These are phyloP conservation scores for Oceanodroma tethys DNA, from an alignment of 2,113 vertebrate species.

Conservation along the genomic window DNA sequence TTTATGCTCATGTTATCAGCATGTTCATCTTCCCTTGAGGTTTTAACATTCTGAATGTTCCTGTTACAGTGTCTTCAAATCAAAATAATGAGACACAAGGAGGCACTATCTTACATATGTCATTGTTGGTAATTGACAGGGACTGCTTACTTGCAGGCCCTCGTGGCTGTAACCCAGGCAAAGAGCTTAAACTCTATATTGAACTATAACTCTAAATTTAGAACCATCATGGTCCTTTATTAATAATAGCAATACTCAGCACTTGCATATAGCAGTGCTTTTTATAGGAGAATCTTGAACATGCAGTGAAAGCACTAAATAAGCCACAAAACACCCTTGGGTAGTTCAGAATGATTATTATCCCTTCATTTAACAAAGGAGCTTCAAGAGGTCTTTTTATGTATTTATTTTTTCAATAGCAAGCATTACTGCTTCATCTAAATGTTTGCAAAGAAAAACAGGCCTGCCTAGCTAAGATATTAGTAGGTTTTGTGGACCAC, in stretches of 20 bases:
- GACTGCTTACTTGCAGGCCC: neutral
- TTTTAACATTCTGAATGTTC: constrained; percentile 46
- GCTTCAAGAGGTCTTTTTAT: neutral
- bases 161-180: neutral
- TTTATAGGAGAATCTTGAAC: neutral
- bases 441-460: neutral
- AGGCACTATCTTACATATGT: neutral
- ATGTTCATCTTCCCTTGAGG: constrained; percentile 28
- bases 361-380: neutral
- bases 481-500: neutral
- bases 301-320: neutral
- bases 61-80: neutral
- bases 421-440: neutral
- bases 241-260: constrained; percentile 27
- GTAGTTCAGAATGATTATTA: neutral
- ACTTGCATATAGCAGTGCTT: neutral
- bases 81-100: constrained; percentile 41
- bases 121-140: neutral
- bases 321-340: neutral
- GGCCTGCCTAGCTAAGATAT: neutral
- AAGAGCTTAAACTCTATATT: constrained; percentile 3
- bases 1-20: constrained; percentile 41
- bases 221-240: neutral
- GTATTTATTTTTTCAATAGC: neutral
- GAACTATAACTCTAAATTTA: constrained; percentile 29